These are phyloP conservation scores for Micrasema minimum DNA, from an alignment of 1,140 invertebrate species.

Conservation along the genomic window DNA sequence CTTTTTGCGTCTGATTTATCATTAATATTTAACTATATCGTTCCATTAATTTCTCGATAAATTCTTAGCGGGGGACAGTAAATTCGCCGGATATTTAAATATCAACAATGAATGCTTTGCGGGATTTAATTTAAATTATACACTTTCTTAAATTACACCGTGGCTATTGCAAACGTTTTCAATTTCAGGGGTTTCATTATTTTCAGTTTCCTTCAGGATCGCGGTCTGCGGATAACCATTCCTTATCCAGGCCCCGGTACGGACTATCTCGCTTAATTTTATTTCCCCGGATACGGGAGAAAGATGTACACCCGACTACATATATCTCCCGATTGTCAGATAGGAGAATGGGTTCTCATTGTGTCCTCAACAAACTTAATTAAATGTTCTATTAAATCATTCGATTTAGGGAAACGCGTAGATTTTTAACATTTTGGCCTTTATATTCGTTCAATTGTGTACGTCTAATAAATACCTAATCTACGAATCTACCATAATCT, in stretches of 20 bases:
- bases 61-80: background rate
- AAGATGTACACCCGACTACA: constrained; percentile 28
- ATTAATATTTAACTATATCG: no score
- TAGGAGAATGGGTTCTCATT: constrained; percentile 18
- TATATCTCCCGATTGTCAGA: constrained; percentile 37
- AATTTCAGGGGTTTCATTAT: constrained; percentile 42
- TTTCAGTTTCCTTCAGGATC: constrained; percentile 33
- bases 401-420: background rate
- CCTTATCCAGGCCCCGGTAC: constrained; percentile 25
- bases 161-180: constrained; percentile 36
- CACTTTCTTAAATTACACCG: constrained; percentile 37
- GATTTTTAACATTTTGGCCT: no score
- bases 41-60: constrained; percentile 15
- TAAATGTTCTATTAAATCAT: constrained; percentile 18
- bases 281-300: constrained; percentile 39
- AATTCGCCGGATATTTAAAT: constrained; percentile 31
- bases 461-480: no score
- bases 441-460: no score
- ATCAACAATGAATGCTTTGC: constrained; percentile 26
- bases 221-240: constrained; percentile 38
- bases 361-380: constrained; percentile 30
- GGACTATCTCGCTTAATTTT: constrained; percentile 46
- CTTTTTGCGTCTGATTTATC: no score
- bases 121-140: constrained; percentile 37
- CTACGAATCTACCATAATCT: no score